Conservation (phyloP, 2,797 vertebrate genomes). For the Pseudomugil gertrudae region DNA sequence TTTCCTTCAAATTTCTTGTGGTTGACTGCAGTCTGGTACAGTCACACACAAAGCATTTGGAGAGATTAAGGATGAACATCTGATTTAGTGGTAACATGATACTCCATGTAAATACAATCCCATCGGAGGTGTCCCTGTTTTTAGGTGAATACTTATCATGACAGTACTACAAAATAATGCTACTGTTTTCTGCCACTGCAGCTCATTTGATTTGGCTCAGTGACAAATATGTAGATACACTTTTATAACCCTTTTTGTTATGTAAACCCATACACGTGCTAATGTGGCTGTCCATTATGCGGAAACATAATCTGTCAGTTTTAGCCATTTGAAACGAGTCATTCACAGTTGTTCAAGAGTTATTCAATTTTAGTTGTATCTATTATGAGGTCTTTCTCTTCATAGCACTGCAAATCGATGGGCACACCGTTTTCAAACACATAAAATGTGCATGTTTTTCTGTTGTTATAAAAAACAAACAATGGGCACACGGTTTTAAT, state of each 20-base stretch:
- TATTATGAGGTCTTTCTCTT: neutral
- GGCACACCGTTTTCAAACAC: conserved; percentile 7
- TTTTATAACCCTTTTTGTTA: conserved; percentile 21
- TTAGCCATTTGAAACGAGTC: neutral
- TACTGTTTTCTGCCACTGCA: conserved; percentile 50
- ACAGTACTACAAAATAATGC: conserved; percentile 38
- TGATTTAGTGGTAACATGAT: conserved; percentile 54
- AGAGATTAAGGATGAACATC: conserved; percentile 38
- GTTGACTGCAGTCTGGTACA: conserved; percentile 28
- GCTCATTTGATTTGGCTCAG: conserved; percentile 40
- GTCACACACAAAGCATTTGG: conserved; percentile 31
- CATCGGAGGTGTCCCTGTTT: conserved; percentile 67
- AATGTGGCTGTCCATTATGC: conserved; percentile 26
- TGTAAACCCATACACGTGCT: conserved; percentile 24
- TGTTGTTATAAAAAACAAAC: conserved; percentile 5
- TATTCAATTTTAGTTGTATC: conserved; percentile 19
- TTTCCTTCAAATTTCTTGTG: conserved; percentile 12
- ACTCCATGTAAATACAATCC: conserved; percentile 64
- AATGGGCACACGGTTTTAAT: conserved; percentile 22
- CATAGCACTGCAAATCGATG: conserved; percentile 6
- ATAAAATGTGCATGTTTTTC: neutral
- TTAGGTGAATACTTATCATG: conserved; percentile 61
- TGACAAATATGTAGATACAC: conserved; percentile 18
- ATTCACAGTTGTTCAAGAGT: neutral
- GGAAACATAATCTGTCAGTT: conserved; percentile 34